Percentiles rank a stretch among this genome's conserved stretches.
Evolutionary conservation across 2,797 vertebrate genomes (phyloP).

Genomic region (Schizothorax lantsangensis): DNA sequence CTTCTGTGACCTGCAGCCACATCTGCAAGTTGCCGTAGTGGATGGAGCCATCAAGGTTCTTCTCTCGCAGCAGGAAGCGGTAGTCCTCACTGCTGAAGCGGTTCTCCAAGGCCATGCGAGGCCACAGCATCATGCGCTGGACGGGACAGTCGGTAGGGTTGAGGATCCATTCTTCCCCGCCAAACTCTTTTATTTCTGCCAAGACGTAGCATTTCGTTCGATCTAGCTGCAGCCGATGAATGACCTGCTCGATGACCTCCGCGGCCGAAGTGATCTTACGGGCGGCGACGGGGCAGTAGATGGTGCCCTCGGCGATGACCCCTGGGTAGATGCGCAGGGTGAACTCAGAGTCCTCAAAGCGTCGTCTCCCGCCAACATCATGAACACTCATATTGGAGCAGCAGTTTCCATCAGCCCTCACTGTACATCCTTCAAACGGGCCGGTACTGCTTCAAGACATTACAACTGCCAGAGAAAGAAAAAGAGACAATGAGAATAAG

Average conservation of each 20-base stretch:
- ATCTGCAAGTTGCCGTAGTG: constrained; percentile 96
- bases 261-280: constrained; percentile 93
- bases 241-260: constrained; percentile 93
- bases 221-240: constrained; percentile 89
- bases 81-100: constrained; percentile 93
- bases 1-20: constrained; percentile 94
- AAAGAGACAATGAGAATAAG: constrained; percentile 19
- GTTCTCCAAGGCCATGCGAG: constrained; percentile 93
- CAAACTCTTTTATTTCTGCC: constrained; percentile 98
- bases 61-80: constrained; percentile 94
- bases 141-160: constrained; percentile 96
- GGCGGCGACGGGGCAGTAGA: constrained; percentile 94
- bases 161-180: constrained; percentile 98
- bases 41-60: constrained; percentile 97
- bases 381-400: constrained; percentile 94
- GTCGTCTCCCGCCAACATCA: constrained; percentile 95
- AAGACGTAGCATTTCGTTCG: constrained; percentile 93
- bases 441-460: constrained; percentile 81
- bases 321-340: constrained; percentile 95
- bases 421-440: constrained; percentile 72
- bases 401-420: constrained; percentile 89
- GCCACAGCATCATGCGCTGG: constrained; percentile 99
- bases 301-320: constrained; percentile 91
- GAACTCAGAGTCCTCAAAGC: constrained; percentile 94
- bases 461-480: constrained; percentile 67